Evolutionary conservation across 2,113 vertebrate genomes (phyloP).

Genomic region (Crotalus horridus): DNA sequence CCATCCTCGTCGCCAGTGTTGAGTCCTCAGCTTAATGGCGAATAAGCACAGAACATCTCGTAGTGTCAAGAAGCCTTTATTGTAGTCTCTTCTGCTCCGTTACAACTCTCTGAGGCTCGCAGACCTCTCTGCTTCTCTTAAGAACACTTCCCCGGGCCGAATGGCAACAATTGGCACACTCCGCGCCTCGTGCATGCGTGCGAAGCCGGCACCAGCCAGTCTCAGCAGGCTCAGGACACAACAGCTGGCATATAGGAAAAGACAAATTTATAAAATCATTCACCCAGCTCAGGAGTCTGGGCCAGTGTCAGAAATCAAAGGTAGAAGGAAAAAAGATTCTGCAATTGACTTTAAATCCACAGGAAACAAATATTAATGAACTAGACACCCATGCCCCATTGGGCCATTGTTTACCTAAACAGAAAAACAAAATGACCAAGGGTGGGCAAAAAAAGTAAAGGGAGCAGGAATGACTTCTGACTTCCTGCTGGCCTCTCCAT

Average conservation of each 20-base stretch:
- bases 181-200: too few relatives aligned
- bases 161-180: too few relatives aligned
- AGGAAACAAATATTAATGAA: background rate
- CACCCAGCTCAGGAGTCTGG: slow-evolving; percentile 16
- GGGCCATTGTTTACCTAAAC: background rate
- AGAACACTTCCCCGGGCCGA: too few relatives aligned
- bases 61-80: too few relatives aligned
- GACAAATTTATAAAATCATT: slow-evolving; percentile 51
- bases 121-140: too few relatives aligned
- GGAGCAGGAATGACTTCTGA: background rate
- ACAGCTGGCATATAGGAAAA: slow-evolving; percentile 39
- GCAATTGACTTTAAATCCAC: background rate
- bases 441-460: background rate
- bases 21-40: too few relatives aligned
- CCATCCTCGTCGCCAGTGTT: too few relatives aligned
- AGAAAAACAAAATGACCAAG: background rate
- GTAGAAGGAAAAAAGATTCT: background rate
- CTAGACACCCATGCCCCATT: background rate
- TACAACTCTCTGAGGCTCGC: too few relatives aligned
- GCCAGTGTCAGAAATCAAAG: slow-evolving; percentile 23
- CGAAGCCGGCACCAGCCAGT: too few relatives aligned
- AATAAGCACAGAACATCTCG: too few relatives aligned
- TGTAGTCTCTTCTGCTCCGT: too few relatives aligned
- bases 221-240: too few relatives aligned
- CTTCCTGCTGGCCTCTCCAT: background rate